Percentiles rank a stretch among this genome's conserved stretches.
phyloP scores from a whole-genome alignment of 1,140 invertebrate genomes.

The Brachionus sp. region DNA sequence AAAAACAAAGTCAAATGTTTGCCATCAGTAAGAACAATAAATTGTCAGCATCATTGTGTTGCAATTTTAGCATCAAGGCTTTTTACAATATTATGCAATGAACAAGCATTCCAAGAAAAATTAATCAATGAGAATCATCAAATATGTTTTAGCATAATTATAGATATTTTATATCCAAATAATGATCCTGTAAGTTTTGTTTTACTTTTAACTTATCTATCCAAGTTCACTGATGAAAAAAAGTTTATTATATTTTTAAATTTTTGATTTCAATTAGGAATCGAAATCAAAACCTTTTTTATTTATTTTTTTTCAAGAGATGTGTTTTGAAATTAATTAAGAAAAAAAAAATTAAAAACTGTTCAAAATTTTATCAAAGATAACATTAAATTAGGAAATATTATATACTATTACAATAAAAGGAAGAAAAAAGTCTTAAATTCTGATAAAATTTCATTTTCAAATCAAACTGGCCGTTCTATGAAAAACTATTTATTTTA shows the following conservation, averaged over 20 bases:
- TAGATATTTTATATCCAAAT: slow-evolving; percentile 67
- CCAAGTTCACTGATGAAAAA: neutral
- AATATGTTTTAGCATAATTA: slow-evolving; percentile 61
- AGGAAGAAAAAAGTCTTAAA: too few species aligned
- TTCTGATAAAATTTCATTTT: too few species aligned
- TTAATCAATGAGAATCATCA: slow-evolving; percentile 63
- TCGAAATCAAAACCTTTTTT: too few species aligned
- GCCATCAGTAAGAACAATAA: slow-evolving; percentile 64
- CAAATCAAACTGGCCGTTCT: too few species aligned
- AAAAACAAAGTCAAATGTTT: slow-evolving; percentile 63
- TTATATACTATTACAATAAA: too few species aligned
- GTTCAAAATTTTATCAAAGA: too few species aligned
- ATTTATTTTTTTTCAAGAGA: too few species aligned
- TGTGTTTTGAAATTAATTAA: too few species aligned
- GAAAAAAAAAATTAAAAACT: too few species aligned
- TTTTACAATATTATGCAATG: slow-evolving; percentile 66
- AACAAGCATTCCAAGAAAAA: slow-evolving; percentile 61
- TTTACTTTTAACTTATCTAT: slow-evolving; percentile 1
- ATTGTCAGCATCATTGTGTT: slow-evolving; percentile 69
- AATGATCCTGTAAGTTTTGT: slow-evolving; percentile 63
- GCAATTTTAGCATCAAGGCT: slow-evolving; percentile 67
- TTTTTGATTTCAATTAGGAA: neutral
- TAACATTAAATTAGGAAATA: too few species aligned
- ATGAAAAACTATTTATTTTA: too few species aligned
- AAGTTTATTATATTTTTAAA: neutral